Base-by-base conservation (phyloP, 2,888 invertebrate species). In the Abscondita cerata region DNA sequence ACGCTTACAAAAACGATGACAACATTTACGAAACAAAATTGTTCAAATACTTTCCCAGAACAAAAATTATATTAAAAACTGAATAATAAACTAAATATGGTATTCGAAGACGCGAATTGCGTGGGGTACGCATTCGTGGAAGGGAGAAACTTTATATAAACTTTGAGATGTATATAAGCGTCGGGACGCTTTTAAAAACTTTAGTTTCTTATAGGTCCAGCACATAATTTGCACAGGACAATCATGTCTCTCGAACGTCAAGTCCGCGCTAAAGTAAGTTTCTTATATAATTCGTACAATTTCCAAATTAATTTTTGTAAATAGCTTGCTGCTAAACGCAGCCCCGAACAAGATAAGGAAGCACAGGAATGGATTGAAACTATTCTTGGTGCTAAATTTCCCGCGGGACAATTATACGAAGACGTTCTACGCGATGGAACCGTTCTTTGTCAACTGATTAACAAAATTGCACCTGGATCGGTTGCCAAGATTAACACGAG, bases 301-400 rank as follows among this genome's bases (percentile, higher is more conserved):
- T 41, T 8, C 15, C 34, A 48, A n/a, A 8, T 4, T 20, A 8
- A 16, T 13, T 19, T 44, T 18, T 13, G 11, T 13, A 46, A 47
- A 46, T 54, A 95, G 94, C 85, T 94, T 82, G 91, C 91, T 74
- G 85, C 90, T 76, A 95, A 95, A 83, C 92, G 95, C 76, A 87
- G 88, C 82, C 87, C 88, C 16, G 85, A 90, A 72, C 90, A 90
- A 83, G 95, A 95, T 81, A 86, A 86, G 73, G 93, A 97, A 81
- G 93, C 93, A 68, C 91, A 96, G 81, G 89, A 89, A 82, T 98
- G 97, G 97, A 91, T 98, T 71, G 95, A 96, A 81, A 77, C 86
- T 57, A 85, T 97, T 73, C 83, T 95, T 68, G 95, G 94, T 44
- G 91, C 91, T 76, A 93, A 94, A 81, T 91, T 97, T 84, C 95